Evolutionary conservation across 2,113 vertebrate genomes (phyloP).

Genomic region (Anthoscopus minutus): DNA sequence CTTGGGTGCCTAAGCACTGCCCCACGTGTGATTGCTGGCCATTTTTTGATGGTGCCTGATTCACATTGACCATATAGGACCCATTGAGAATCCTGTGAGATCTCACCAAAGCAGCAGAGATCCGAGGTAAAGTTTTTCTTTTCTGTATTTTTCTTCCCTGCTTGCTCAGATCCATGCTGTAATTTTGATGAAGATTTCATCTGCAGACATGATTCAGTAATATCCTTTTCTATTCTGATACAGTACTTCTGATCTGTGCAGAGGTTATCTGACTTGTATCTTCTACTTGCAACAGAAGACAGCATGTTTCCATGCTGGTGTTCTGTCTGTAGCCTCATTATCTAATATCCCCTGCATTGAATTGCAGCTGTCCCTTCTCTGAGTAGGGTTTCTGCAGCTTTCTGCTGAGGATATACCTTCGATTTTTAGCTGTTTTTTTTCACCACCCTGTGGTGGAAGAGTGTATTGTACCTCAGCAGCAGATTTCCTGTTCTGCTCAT

Average conservation of each 20-base stretch:
- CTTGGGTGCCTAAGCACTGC: not conserved
- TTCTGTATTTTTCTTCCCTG: not conserved
- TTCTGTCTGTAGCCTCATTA: constrained; percentile 57
- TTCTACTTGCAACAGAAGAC: not conserved
- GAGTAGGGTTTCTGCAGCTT: constrained; percentile 45
- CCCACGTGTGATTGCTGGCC: not conserved
- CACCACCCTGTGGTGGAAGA: constrained; percentile 63
- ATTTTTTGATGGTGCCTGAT: not conserved
- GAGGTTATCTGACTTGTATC: not conserved
- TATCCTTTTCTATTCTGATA: not conserved
- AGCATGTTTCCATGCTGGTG: not conserved
- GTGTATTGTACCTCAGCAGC: constrained; percentile 25
- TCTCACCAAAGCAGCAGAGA: not conserved
- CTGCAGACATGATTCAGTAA: not conserved
- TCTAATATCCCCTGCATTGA: constrained; percentile 50
- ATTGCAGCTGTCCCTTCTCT: constrained; percentile 40
- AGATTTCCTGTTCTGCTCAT: not conserved
- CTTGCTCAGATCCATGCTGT: not conserved
- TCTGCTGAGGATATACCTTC: constrained; percentile 31
- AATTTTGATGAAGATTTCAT: not conserved
- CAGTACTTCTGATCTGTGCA: not conserved
- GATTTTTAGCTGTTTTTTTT: constrained; percentile 49
- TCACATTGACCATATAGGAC: not conserved
- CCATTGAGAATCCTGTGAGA: not conserved
- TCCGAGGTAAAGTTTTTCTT: constrained; percentile 27